Evolutionary conservation across 2,888 invertebrate species (phyloP), one percentile per base, ranked within the genome.

Genomic region (Lissonota sp.): DNA sequence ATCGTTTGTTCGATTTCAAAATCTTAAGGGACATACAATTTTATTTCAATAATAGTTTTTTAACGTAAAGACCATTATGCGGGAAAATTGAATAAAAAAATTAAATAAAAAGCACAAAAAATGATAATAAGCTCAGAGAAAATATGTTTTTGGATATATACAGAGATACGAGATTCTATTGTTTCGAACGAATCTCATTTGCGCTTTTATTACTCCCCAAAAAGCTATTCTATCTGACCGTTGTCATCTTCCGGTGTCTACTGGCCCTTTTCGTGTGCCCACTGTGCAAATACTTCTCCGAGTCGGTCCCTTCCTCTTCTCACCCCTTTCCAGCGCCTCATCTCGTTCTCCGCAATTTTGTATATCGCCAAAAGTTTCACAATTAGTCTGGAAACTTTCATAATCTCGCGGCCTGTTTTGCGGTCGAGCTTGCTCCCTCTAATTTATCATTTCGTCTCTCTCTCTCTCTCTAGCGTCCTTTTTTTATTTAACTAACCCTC

Each of bases 311-410:
- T 26, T 26, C 26, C 3, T 26, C 60, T 57, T 12, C 14, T 42
- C 49, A 58, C 39, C 57, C 49, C 44, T 40, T 16, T 49, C 40
- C 40, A 5, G 26, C 51, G 42, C 49, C 79, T 75, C 63, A 44
- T 53, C 69, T 64, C 55, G 64, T 63, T 80, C 81, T 64, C 66
- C 70, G 87, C 86, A 88, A 88, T 89, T 89, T 87, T 88, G 87
- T 87, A 85, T 87, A 87, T 88, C 86, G 84, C 85, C 84, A 79
- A 87, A 90, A 90, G 85, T 90, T 90, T 89, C 84, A 88, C 90
- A 91, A 91, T 91, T 91, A 91, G 90, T 90, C 90, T 88, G 88
- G 87, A 87, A 90, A 91, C 88, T 91, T 91, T 89, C 88, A 90
- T 91, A 91, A 91, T 90, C 90, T 89, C 85, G 86, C 87, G 87